phyloP scores from a whole-genome alignment of 2,797 vertebrate genomes.

The Spondyliosoma cantharus region DNA sequence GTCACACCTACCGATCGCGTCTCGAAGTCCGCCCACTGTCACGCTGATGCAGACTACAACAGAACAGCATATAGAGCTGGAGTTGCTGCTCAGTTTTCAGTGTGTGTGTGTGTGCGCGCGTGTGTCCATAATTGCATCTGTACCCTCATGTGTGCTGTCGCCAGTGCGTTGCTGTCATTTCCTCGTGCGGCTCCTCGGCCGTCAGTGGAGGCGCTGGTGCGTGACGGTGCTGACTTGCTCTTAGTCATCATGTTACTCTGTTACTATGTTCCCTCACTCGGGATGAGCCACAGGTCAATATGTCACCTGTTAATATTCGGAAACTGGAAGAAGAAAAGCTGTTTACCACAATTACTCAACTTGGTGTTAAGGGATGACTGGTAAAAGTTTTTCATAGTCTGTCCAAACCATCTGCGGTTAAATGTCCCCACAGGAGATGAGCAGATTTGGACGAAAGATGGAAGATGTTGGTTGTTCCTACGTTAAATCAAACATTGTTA shows the following conservation, averaged over 20 bases:
- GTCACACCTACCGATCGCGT: background rate
- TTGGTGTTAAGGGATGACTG: background rate
- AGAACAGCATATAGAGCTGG: background rate
- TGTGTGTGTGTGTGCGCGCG: background rate
- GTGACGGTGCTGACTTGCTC: conserved; percentile 1
- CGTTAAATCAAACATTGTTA: background rate
- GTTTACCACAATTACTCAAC: background rate
- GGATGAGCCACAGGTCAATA: conserved; percentile 2
- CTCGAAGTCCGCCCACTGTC: background rate
- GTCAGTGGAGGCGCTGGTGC: conserved; percentile 48
- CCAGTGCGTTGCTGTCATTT: background rate
- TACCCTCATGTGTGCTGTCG: background rate
- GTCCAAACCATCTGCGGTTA: background rate
- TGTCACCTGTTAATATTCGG: conserved; percentile 20
- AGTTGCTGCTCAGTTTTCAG: background rate
- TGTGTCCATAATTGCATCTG: background rate
- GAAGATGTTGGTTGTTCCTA: background rate
- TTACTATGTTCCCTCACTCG: conserved; percentile 30
- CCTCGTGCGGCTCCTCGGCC: conserved; percentile 9
- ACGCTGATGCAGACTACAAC: background rate
- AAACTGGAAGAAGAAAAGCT: too few species aligned
- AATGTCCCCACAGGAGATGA: background rate
- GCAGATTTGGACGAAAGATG: background rate
- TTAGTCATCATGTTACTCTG: conserved; percentile 47
- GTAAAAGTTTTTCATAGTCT: background rate